Percentiles rank a stretch among this genome's conserved stretches.
Evolutionary conservation across 1,140 invertebrate genomes (phyloP).

Genomic region (Galleria mellonella): DNA sequence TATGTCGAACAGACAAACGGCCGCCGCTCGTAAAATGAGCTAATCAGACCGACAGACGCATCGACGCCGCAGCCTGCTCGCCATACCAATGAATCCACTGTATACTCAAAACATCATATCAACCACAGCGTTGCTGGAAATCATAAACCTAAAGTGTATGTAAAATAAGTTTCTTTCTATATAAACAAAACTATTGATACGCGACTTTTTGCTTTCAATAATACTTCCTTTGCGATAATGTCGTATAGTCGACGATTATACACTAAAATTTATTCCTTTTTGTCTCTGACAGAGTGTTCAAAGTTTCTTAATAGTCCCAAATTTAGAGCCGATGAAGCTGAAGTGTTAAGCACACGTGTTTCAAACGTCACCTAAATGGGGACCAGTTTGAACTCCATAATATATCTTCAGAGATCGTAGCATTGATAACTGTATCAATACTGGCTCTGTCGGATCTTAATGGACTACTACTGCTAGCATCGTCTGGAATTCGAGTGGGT

Average conservation of each 20-base stretch:
- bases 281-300: too few relatives aligned
- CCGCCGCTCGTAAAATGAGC: slow-evolving; percentile 50
- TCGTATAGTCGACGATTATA: too few relatives aligned
- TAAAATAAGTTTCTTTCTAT: too few relatives aligned
- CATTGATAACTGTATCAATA: slow-evolving; percentile 44
- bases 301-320: too few relatives aligned
- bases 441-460: slow-evolving; percentile 39
- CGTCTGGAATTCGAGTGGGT: slow-evolving; percentile 7
- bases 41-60: slow-evolving; percentile 66
- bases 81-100: slow-evolving; percentile 41
- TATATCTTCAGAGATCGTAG: slow-evolving; percentile 48
- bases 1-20: slow-evolving; percentile 35
- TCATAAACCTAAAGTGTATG: too few relatives aligned
- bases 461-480: slow-evolving; percentile 29
- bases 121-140: too few relatives aligned
- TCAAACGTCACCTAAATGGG: slow-evolving; percentile 56
- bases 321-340: slow-evolving; percentile 25
- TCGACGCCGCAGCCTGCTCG: slow-evolving; percentile 55
- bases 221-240: too few relatives aligned
- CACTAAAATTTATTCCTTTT: too few relatives aligned
- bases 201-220: too few relatives aligned
- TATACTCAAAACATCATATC: too few relatives aligned
- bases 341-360: slow-evolving; percentile 63
- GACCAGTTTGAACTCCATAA: slow-evolving; percentile 44
- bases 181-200: too few relatives aligned